Evolutionary conservation across 2,888 invertebrate species (phyloP), one percentile per base, ranked within the genome.

Genomic region (Leptinotarsa peninsularis): DNA sequence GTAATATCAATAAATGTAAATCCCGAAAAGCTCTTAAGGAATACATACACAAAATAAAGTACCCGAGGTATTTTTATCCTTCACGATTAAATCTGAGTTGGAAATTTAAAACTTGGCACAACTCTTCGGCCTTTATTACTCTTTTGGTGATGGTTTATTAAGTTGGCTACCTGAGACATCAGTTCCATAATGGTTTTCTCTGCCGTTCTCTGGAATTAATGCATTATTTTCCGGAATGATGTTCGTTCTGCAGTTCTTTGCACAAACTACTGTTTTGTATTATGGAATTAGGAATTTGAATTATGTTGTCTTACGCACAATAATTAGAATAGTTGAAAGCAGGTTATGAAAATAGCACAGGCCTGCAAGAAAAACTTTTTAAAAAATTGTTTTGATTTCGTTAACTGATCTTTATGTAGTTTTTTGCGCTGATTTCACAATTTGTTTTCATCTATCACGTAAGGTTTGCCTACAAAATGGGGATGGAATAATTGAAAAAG

Each of bases 1-100:
- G 79, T 80, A 79, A 82, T 82, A 82, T 81, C 81, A 80, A 80
- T 81, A 80, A 80, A 78, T 81, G 80, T 80, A 81, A 81, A 81
- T 83, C 79, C 68, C 49, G 43, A 66, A 75, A 71, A 69, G 76
- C 75, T 75, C 73, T 76, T 60, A 68, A 73, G 71, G 75, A 72
- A 72, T 75, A 72, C 75, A 71, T 75, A 76, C 71, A 78, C 78
- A 76, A 78, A 75, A 76, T 75, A 78, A 75, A 75, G 75, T 67
- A 73, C 33, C 73, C 71, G 67, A 33, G 68, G 71, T 72, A 77
- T 72, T 72, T 74, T 70, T 63, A 72, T 75, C 67, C 76, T 27
- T 66, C 18, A 50, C 68, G 75, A 75, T 75, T 75, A 74, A 79
- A 79, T 79, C 79, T 73, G 74, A 72, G 75, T 72, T 70, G 72